Conservation (phyloP, 1,140 invertebrate species). For the Harpegnathos saltator region DNA sequence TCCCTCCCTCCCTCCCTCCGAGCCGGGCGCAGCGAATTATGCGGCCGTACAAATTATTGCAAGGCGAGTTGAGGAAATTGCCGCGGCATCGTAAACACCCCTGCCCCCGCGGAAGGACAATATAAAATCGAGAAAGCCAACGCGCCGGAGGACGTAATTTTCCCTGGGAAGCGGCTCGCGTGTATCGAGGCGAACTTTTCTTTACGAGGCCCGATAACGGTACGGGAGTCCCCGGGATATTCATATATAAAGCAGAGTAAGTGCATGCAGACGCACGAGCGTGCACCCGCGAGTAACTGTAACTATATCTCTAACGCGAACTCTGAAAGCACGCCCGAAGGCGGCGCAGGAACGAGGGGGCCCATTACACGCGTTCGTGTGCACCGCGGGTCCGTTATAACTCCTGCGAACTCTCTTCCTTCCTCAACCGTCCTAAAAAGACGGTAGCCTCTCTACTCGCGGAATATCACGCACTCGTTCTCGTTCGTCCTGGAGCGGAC, state of each 20-base stretch:
- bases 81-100: conserved; percentile 31
- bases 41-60: conserved; percentile 15
- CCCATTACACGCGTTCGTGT: conserved; percentile 37
- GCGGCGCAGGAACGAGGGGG: conserved; percentile 12
- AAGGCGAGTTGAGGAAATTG: conserved; percentile 38
- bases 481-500: too few relatives aligned
- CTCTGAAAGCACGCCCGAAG: conserved; percentile 46
- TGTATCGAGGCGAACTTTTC: conserved; percentile 45
- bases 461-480: too few relatives aligned
- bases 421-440: conserved; percentile 9
- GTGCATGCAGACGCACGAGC: conserved; percentile 55
- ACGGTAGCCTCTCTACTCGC: not conserved
- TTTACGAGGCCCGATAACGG: conserved; percentile 57
- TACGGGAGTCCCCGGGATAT: conserved; percentile 55
- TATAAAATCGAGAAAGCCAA: conserved; percentile 41
- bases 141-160: conserved; percentile 47
- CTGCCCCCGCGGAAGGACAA: conserved; percentile 23
- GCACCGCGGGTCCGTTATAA: conserved; percentile 36
- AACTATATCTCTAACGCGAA: conserved; percentile 47
- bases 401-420: conserved; percentile 1
- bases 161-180: conserved; percentile 52
- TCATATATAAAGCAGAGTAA: conserved; percentile 65
- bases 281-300: conserved; percentile 65
- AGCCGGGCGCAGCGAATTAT: conserved; percentile 7
- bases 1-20: not conserved